Evolutionary conservation across 2,113 vertebrate genomes (phyloP).

Genomic region (Notarius quadriscutis): DNA sequence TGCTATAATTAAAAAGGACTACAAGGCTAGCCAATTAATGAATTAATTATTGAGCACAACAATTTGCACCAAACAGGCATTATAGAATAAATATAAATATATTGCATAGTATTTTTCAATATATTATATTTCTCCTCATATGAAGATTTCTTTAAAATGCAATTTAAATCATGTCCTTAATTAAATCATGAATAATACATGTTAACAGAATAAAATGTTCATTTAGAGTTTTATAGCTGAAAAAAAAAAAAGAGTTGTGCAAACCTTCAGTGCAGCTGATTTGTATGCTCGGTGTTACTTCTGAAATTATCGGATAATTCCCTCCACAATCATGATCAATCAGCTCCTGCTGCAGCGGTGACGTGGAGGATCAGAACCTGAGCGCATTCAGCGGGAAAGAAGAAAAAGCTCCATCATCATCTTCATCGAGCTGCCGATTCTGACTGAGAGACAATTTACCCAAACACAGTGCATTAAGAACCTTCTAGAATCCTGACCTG

Average conservation of each 20-base stretch:
- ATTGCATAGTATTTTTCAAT: neutral
- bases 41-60: neutral
- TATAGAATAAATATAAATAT: neutral
- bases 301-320: slow-evolving; percentile 41
- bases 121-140: neutral
- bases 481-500: neutral
- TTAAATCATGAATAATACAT: neutral
- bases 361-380: neutral
- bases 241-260: neutral
- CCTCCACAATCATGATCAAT: slow-evolving; percentile 35
- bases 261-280: neutral
- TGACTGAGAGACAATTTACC: slow-evolving; percentile 17
- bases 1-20: neutral
- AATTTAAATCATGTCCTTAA: neutral
- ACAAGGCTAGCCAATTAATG: neutral
- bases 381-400: slow-evolving; percentile 32
- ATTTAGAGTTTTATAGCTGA: neutral
- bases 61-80: neutral
- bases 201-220: neutral
- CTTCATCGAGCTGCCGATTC: slow-evolving; percentile 21
- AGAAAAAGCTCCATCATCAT: slow-evolving; percentile 30
- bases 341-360: slow-evolving; percentile 26
- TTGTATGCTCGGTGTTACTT: slow-evolving; percentile 20
- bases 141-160: neutral
- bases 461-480: neutral